These are phyloP conservation scores for Sebastes ruberrimus DNA, from an alignment of 2,797 vertebrate genomes.

Conservation along the genomic window DNA sequence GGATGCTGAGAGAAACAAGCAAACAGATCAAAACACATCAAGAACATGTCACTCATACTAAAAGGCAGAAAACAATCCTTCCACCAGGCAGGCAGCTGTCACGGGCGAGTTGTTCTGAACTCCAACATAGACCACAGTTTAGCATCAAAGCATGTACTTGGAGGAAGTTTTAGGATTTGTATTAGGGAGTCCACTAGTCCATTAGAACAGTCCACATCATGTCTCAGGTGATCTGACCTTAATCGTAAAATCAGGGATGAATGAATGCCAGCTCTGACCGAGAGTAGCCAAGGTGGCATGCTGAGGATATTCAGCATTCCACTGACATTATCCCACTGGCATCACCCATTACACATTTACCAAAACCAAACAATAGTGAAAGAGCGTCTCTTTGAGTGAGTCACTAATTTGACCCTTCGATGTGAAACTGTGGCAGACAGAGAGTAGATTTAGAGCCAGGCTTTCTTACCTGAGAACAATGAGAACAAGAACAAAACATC, in stretches of 20 bases:
- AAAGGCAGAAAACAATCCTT: too few species aligned
- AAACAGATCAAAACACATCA: too few species aligned
- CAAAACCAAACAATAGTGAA: constrained; percentile 38
- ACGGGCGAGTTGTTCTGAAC: neutral
- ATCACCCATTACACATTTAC: constrained; percentile 7
- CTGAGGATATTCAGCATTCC: neutral
- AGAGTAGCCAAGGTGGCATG: neutral
- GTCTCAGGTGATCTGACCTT: constrained; percentile 8
- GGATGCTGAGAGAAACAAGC: too few species aligned
- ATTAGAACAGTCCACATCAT: neutral
- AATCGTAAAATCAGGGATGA: constrained; percentile 7
- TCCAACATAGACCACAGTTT: neutral
- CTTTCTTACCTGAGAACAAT: constrained; percentile 49
- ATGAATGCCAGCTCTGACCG: neutral
- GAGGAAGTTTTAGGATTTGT: neutral
- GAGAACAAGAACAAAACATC: constrained; percentile 53
- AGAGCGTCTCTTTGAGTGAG: constrained; percentile 7
- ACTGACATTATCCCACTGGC: neutral
- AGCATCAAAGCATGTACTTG: neutral
- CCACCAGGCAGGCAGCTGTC: too few species aligned
- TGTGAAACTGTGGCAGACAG: constrained; percentile 8
- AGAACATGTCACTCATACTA: too few species aligned
- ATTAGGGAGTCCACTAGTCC: too few species aligned
- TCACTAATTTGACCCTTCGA: neutral
- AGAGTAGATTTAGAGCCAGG: constrained; percentile 5